Evolutionary conservation across 2,113 vertebrate genomes (phyloP), one percentile per base, ranked within the genome.

Genomic region (Ascaphus truei): DNA sequence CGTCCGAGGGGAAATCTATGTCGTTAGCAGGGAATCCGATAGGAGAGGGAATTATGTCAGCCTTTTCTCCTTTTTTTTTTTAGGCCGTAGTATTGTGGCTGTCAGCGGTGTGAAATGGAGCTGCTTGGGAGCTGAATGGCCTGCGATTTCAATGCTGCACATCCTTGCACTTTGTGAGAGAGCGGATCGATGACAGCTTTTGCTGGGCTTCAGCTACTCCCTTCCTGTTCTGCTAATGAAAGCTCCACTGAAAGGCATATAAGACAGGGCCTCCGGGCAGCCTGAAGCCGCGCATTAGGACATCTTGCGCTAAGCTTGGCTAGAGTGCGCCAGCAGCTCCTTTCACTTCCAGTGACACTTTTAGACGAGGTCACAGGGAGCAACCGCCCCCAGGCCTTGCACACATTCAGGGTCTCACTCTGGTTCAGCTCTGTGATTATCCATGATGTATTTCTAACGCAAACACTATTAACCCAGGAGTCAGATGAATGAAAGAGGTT

Each of bases 151-250:
- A 89, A 84, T 75, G 72, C 71, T 71, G 80, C 81, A 74, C 74
- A 82, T 84, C 75, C 75, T 48, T 72, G 80, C 25, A 57, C 85
- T 87, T 64, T 63, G 78, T 78, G 78, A 77, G 73, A 78, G 83
- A 84, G 61, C 81, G 80, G 86, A 89, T 92, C 88, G 87, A 88
- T 88, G 86, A 80, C 84, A 86, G 75, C 79, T 79, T 84, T 84
- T 85, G 78, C 88, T 69, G 63, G 79, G 84, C 83, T 87, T 76
- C 83, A 84, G 77, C 81, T 77, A 77, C 74, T 79, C 84, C 75
- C 73, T 80, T 80, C 75, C 76, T 81, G 73, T 71, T 80, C 79
- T 79, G 75, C 85, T 92, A 89, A 91, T 83, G 84, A 91, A 90
- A 89, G 83, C 84, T 74, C 72, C 15, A 63, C 81, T 84, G 83